Base-by-base conservation (phyloP, 2,888 invertebrate genomes). In the Chrysomela aeneicollis region DNA sequence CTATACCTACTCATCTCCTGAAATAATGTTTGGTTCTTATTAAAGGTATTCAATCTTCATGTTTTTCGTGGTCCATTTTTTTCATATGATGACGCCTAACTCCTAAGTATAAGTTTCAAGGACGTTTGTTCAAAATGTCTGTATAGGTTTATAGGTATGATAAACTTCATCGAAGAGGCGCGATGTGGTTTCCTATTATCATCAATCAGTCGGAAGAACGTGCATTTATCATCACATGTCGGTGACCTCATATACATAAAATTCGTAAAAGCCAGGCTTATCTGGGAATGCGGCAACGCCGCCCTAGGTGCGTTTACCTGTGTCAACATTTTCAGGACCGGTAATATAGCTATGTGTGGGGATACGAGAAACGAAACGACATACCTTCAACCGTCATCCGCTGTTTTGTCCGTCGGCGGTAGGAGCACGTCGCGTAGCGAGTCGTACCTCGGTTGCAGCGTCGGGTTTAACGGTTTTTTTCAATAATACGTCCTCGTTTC, bases 241-340 rank as follows among this genome's bases (percentile, higher is more conserved):
- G 22, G 22, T 26, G n/a, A 49, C 12, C 19, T 26, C 18, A 53
- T 8, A 18, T 15, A 26, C 6, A 15, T 2, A 37, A 18, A 22
- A 6, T 12, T 53, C 21, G 52, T n/a, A 52, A 21, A 30, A 52
- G 17, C 12, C 15, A 9, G 21, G 17, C 53, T 37, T 37, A 21
- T 54, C 10, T 2, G 12, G 1, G 8, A 22, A 58, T 51, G 1
- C 35, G 71, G 59, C 70, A 66, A 67, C 66, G 19, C 32, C n/a
- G 64, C 37, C 49, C 59, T 68, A 73, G 69, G 79, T 78, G 67
- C 78, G 77, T 80, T 81, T 82, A 82, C 82, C 82, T 82, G 82
- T 75, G 73, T 66, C 71, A 72, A 82, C 73, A 73, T 82, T 80
- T 80, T 79, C 73, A 76, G 78, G 67, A 76, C 73, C 66, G 81